Evolutionary conservation across 2,113 vertebrate species (phyloP).

Genomic region (Aspidoscelis tigris): DNA sequence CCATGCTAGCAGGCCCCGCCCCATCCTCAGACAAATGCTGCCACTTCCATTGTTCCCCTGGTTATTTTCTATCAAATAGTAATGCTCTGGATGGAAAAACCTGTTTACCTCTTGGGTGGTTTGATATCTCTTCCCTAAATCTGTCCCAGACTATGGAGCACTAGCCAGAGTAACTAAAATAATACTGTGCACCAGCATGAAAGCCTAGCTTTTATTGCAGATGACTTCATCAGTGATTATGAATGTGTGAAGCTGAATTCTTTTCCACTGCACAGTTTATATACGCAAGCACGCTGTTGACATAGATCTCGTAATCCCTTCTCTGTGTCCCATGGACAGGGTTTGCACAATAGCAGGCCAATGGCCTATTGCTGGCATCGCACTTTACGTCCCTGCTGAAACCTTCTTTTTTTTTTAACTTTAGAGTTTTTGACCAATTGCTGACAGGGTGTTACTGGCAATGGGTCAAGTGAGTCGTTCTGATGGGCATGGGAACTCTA

Average conservation of each 20-base stretch:
- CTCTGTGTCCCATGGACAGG: conserved; percentile 61
- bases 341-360: conserved; percentile 61
- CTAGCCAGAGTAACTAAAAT: conserved; percentile 2
- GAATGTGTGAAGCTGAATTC: conserved; percentile 43
- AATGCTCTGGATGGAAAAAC: background rate
- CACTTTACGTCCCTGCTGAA: conserved; percentile 79
- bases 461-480: conserved; percentile 7
- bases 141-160: background rate
- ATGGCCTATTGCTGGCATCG: conserved; percentile 80
- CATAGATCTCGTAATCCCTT: conserved; percentile 75
- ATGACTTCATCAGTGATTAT: conserved; percentile 53
- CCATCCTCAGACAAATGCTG: background rate
- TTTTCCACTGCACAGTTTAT: conserved; percentile 51
- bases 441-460: conserved; percentile 78
- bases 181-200: rapidly evolving
- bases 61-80: background rate
- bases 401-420: conserved; percentile 67
- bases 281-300: conserved; percentile 67
- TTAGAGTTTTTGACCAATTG: conserved; percentile 89
- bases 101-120: background rate
- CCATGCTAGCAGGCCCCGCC: background rate
- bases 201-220: conserved; percentile 1
- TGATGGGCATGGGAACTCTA: background rate
- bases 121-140: background rate
- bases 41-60: background rate